phyloP scores from a whole-genome alignment of 2,113 vertebrate species.

The Eudyptes chrysolophus region DNA sequence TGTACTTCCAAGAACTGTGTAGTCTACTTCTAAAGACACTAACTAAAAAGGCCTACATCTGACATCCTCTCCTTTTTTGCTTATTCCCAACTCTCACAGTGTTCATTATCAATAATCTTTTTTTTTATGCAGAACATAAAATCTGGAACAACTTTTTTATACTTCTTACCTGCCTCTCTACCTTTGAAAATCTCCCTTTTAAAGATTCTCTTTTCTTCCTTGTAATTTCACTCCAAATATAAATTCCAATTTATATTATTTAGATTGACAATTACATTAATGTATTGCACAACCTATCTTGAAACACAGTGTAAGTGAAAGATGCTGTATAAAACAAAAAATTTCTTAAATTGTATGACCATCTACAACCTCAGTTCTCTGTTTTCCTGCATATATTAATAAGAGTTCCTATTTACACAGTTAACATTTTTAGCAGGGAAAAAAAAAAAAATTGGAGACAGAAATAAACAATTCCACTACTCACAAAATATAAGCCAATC shows the following conservation, averaged over 20 bases:
- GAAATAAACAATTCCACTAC: not conserved
- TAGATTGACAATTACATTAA: not conserved
- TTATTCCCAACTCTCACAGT: not conserved
- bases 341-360: not conserved
- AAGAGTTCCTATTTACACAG: not conserved
- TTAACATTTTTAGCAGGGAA: not conserved
- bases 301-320: not conserved
- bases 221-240: not conserved
- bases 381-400: not conserved
- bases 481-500: not conserved
- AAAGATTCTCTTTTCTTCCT: not conserved
- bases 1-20: not conserved
- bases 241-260: not conserved
- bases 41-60: not conserved
- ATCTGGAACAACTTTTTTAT: not conserved
- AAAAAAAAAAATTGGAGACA: not conserved
- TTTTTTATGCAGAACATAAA: not conserved
- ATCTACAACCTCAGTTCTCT: not conserved
- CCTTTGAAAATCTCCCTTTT: not conserved
- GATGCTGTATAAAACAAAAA: not conserved
- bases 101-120: not conserved
- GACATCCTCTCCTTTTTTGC: not conserved
- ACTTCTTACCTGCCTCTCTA: not conserved
- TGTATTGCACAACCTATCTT: not conserved
- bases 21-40: not conserved